Conservation (phyloP, 1,140 invertebrate species). For the Diuraphis noxia region DNA sequence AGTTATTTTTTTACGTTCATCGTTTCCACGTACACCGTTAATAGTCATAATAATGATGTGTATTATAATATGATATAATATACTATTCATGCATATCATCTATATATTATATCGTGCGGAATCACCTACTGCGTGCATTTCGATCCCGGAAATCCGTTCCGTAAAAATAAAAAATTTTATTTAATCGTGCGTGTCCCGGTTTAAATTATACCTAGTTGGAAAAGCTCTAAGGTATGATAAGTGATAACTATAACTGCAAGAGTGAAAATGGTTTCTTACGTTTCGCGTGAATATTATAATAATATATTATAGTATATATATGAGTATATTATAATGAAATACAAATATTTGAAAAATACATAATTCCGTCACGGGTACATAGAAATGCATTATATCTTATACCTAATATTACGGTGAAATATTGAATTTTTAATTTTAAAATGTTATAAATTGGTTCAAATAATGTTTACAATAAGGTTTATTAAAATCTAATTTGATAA, state of each 20-base stretch:
- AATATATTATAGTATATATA: neutral
- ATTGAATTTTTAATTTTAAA: no score
- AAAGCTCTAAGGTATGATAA: neutral
- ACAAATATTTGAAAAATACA: neutral
- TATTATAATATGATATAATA: neutral
- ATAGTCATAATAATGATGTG: neutral
- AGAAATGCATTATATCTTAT: neutral
- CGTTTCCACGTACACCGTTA: neutral
- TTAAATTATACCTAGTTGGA: neutral
- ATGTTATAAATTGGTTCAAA: neutral
- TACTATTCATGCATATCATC: neutral
- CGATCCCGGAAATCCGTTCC: neutral
- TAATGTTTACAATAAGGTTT: neutral
- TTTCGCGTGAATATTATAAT: neutral
- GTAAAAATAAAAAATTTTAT: conserved; percentile 2
- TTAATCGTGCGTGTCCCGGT: neutral
- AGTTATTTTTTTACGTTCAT: neutral
- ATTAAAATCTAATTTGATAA: neutral
- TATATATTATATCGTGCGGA: neutral
- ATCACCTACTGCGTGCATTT: neutral
- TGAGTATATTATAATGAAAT: neutral
- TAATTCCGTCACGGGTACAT: neutral
- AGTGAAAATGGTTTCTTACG: neutral
- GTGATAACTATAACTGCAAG: neutral
- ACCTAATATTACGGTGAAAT: neutral